Evolutionary conservation across 2,113 vertebrate genomes (phyloP), one percentile per base, ranked within the genome.

Genomic region (Tenrec ecaudatus): DNA sequence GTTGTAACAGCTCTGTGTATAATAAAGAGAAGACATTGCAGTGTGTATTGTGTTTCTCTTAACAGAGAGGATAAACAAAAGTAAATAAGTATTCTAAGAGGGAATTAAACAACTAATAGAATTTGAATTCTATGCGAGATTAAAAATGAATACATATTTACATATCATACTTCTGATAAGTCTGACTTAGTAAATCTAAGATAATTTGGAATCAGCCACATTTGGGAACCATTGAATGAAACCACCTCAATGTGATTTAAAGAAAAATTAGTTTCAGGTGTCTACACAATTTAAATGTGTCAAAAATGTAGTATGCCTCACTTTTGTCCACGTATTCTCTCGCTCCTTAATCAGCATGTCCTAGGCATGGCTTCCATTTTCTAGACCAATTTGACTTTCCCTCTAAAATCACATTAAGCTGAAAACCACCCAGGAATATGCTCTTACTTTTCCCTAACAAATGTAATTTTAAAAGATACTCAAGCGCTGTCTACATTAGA

Each of bases 161-260:
- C 79, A 77, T 1, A 38, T 69, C 14, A 22, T 88, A 19, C 2
- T 43, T 31, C 75, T 84, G 58, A 80, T 84, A 47, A 84, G 80
- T 81, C 83, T 22, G 36, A 57, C 57, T 80, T 73, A 69, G 75
- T 76, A 38, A 80, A 47, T 92, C 73, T 80, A 43, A 38, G 20
- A 14, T 76, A 76, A 77, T 90, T 92, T 83, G 43, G 33, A 17
- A 38, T 81, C n/a, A 84, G 16, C 3, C 38, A 87, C 58, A 29
- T 53, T 87, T 88, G 73, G 91, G 27, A 77, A 68, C n/a, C 31
- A 85, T 23, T 81, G 83, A 93, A 81, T 20, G 92, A 88, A 90
- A 90, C 76, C 80, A 88, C 53, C 47, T 90, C n/a, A 27, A 87
- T 64, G 66, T 10, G 66, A 68, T 88, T 88, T 94, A 62, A 40